These are phyloP conservation scores for Sebastes vulpes DNA, from an alignment of 2,797 vertebrate species.

Conservation along the genomic window DNA sequence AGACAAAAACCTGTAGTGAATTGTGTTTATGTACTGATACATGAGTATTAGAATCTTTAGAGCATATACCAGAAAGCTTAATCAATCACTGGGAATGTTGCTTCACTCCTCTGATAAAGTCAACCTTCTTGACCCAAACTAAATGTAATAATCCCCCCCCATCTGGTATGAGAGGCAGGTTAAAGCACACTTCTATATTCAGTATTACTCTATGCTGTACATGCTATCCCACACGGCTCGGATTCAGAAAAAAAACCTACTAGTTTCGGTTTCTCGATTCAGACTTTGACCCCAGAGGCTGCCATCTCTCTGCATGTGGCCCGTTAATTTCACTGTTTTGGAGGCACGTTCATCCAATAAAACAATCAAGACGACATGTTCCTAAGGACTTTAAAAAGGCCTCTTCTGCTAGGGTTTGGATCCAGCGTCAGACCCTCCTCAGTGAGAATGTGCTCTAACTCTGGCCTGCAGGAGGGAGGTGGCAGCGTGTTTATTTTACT, in stretches of 20 bases:
- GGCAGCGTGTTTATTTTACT: constrained; percentile 83
- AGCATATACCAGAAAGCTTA: not conserved
- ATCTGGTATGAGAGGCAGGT: constrained; percentile 45
- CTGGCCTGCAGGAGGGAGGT: constrained; percentile 68
- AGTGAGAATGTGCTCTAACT: constrained; percentile 34
- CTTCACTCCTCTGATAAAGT: constrained; percentile 19
- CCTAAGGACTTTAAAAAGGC: not conserved
- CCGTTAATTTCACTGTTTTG: constrained; percentile 4
- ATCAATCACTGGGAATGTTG: constrained; percentile 23
- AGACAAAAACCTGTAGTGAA: not conserved
- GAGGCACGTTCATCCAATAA: constrained; percentile 38
- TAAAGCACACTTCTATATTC: constrained; percentile 13
- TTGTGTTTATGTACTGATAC: not conserved
- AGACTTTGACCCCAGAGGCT: not conserved
- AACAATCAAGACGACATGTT: constrained; percentile 30
- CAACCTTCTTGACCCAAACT: constrained; percentile 43
- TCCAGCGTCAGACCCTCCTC: constrained; percentile 53
- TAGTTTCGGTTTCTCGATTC: not conserved
- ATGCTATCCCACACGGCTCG: not conserved
- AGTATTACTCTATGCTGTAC: not conserved
- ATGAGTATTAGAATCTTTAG: not conserved
- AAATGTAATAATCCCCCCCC: constrained; percentile 42
- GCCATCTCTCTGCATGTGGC: not conserved
- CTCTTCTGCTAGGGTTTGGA: constrained; percentile 30
- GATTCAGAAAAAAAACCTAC: not conserved